phyloP scores from a whole-genome alignment of 2,888 invertebrate genomes.

The Leptothorax acervorum region DNA sequence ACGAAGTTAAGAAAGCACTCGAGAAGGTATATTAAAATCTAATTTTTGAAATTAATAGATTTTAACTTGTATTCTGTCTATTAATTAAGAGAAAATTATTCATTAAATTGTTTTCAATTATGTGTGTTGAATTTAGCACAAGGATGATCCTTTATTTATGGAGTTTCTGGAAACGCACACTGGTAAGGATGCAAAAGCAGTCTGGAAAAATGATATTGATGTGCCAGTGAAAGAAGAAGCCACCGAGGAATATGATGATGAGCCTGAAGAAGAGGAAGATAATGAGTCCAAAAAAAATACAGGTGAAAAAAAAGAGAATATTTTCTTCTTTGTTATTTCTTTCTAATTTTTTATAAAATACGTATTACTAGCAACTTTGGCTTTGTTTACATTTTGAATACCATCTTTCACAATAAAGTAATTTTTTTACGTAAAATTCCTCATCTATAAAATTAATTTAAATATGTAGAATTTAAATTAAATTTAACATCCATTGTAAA shows the following conservation, averaged over 20 bases:
- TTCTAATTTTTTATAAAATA: not conserved
- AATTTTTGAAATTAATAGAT: not conserved
- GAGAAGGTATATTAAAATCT: conserved; percentile 87
- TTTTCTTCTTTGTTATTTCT: not conserved
- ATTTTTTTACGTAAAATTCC: not conserved
- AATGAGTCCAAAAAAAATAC: conserved; percentile 76
- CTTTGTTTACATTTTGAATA: not conserved
- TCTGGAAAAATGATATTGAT: conserved; percentile 88
- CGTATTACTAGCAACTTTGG: not conserved
- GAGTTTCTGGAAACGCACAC: conserved; percentile 96
- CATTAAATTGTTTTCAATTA: not conserved
- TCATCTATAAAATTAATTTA: not conserved
- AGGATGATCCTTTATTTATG: conserved; percentile 95
- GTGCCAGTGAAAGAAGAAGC: conserved; percentile 80
- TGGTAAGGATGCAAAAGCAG: conserved; percentile 80
- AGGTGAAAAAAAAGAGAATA: conserved; percentile 69
- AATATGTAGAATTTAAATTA: not conserved
- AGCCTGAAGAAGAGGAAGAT: conserved; percentile 69
- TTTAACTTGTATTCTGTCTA: conserved; percentile 13
- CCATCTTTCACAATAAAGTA: not conserved
- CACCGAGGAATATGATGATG: conserved; percentile 57
- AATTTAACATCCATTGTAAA: not conserved
- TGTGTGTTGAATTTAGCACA: conserved; percentile 87
- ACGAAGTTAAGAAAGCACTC: conserved; percentile 89
- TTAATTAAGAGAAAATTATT: conserved; percentile 38